These are phyloP conservation scores for Keiferia lycopersicella DNA, from an alignment of 2,888 invertebrate species.

Conservation along the genomic window DNA sequence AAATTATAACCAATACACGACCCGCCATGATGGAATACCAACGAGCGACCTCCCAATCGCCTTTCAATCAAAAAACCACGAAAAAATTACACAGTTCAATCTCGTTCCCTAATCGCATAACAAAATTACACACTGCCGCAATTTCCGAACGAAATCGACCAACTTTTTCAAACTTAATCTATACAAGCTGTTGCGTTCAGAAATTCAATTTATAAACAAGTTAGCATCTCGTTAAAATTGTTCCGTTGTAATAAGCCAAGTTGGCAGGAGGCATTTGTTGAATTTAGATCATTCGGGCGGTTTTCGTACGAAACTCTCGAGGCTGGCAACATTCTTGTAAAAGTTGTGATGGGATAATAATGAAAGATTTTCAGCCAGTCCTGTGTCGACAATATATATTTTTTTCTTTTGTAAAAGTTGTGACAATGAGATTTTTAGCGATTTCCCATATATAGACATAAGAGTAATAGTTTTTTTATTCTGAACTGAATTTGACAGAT, in stretches of 20 bases:
- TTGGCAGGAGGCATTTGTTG: conserved; percentile 57
- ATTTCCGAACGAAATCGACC: conserved; percentile 65
- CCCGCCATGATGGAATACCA: too few species aligned
- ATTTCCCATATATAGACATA: too few species aligned
- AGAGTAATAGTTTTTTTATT: too few species aligned
- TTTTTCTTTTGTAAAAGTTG: too few species aligned
- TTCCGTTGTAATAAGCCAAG: conserved; percentile 72
- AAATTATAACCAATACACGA: too few species aligned
- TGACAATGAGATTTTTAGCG: too few species aligned
- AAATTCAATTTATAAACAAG: conserved; percentile 80
- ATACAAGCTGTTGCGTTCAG: conserved; percentile 69
- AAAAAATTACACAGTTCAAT: conserved; percentile 1
- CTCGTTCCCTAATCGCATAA: conserved; percentile 11
- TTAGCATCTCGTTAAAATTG: conserved; percentile 79
- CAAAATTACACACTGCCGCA: conserved; percentile 40
- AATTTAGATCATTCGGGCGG: conserved; percentile 38
- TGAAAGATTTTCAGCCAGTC: conserved; percentile 29
- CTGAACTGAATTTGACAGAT: too few species aligned
- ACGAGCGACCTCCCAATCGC: too few species aligned
- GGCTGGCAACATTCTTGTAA: conserved; percentile 31
- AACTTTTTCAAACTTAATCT: conserved; percentile 77
- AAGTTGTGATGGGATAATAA: conserved; percentile 35
- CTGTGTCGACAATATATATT: not conserved
- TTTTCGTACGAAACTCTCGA: conserved; percentile 25
- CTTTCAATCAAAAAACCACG: not conserved